phyloP scores from a whole-genome alignment of 2,797 vertebrate genomes.

The Parambassis ranga region DNA sequence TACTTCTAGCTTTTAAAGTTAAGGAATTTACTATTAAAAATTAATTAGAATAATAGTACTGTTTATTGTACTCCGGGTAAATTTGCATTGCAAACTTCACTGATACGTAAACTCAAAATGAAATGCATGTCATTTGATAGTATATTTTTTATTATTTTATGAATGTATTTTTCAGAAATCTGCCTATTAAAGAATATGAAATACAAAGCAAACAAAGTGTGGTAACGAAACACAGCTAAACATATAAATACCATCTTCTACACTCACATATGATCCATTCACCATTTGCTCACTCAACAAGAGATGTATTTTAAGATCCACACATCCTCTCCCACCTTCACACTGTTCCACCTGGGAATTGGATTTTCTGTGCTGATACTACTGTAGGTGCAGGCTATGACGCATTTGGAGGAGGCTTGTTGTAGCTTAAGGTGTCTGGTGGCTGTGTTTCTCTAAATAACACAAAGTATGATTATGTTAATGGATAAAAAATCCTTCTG shows the following conservation, averaged over 20 bases:
- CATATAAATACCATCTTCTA: background rate
- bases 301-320: conserved; percentile 62
- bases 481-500: conserved; percentile 30
- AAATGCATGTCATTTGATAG: no score
- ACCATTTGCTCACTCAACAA: conserved; percentile 30
- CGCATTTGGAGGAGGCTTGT: conserved; percentile 31
- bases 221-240: background rate
- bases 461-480: conserved; percentile 41
- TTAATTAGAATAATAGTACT: no score
- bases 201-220: no score
- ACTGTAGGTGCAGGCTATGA: conserved; percentile 28
- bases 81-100: no score
- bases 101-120: no score
- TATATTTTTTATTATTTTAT: no score
- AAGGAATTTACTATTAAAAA: no score
- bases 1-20: no score
- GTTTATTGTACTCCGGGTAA: no score
- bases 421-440: conserved; percentile 42
- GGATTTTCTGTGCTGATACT: conserved; percentile 38
- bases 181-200: no score
- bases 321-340: conserved; percentile 50
- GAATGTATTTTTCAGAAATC: no score
- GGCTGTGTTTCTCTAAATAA: conserved; percentile 68
- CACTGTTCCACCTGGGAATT: conserved; percentile 51
- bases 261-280: conserved; percentile 14